Evolutionary conservation across 2,888 invertebrate genomes (phyloP).

Genomic region (Imbricaverruca yamaguchii): DNA sequence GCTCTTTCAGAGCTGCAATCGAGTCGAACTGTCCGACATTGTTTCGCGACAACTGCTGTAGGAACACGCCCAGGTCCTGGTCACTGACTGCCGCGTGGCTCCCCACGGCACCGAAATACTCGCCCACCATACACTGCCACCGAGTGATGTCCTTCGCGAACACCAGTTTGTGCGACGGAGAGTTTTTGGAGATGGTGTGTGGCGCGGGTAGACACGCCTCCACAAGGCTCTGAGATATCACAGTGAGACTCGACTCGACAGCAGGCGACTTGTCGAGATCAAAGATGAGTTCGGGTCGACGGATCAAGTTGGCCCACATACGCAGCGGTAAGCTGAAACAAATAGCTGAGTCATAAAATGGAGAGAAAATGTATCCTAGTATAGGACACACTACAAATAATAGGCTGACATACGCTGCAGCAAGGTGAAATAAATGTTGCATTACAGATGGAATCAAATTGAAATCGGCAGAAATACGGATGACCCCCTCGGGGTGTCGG

Average conservation of each 20-base stretch:
- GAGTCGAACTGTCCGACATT: conserved; percentile 90
- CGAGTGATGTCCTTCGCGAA: conserved; percentile 95
- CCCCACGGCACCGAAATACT: conserved; percentile 81
- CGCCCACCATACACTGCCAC: conserved; percentile 82
- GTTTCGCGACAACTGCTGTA: conserved; percentile 84
- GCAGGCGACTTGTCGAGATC: conserved; percentile 90
- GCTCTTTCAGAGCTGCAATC: conserved; percentile 88
- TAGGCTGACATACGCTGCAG: too few species aligned
- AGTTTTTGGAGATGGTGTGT: conserved; percentile 87
- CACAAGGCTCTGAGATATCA: conserved; percentile 95
- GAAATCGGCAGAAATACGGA: too few species aligned
- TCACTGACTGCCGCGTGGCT: conserved; percentile 82
- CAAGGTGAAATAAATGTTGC: too few species aligned
- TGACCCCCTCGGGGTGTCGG: too few species aligned
- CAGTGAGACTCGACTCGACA: conserved; percentile 88
- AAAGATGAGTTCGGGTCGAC: conserved; percentile 94
- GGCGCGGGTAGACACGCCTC: conserved; percentile 75
- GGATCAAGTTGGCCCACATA: conserved; percentile 96
- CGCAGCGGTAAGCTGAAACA: conserved; percentile 69
- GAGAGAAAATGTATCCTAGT: too few species aligned
- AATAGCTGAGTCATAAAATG: not conserved
- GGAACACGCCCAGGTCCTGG: conserved; percentile 86
- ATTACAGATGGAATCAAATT: too few species aligned
- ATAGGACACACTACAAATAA: too few species aligned
- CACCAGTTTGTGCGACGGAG: conserved; percentile 88